Evolutionary conservation across 2,797 vertebrate genomes (phyloP).

Genomic region (Malurus leucopterus): DNA sequence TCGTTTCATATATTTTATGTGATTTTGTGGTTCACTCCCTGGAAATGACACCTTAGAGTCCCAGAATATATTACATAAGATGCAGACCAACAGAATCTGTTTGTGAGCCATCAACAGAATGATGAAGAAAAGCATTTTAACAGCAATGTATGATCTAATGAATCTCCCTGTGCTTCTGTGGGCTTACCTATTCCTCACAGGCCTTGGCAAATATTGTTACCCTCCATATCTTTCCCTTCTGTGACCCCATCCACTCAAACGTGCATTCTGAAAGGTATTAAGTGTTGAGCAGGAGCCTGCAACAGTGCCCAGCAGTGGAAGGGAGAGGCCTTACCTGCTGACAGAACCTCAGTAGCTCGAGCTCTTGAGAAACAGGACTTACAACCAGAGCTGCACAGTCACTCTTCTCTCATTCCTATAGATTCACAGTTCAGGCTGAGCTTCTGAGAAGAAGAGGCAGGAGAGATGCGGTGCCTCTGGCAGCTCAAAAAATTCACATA

Average conservation of each 20-base stretch:
- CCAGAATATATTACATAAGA: background rate
- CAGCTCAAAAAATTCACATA: background rate
- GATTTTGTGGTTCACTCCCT: background rate
- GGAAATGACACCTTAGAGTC: background rate
- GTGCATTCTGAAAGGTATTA: background rate
- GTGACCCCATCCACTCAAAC: background rate
- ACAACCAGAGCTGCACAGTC: background rate
- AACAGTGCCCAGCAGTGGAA: background rate
- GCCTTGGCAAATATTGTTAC: background rate
- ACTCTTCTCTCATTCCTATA: background rate
- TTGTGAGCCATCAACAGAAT: background rate
- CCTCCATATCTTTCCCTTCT: no score
- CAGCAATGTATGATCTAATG: background rate
- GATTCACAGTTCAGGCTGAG: background rate
- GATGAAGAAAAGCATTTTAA: background rate
- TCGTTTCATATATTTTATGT: background rate
- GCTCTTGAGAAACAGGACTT: background rate
- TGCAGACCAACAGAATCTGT: background rate
- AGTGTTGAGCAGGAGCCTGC: background rate
- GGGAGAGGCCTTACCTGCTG: background rate
- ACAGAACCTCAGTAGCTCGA: background rate
- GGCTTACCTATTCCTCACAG: background rate
- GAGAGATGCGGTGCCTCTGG: background rate
- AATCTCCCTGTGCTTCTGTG: background rate
- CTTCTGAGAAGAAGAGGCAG: background rate